phyloP scores from a whole-genome alignment of 2,113 vertebrate genomes.

The Microcebus murinus region DNA sequence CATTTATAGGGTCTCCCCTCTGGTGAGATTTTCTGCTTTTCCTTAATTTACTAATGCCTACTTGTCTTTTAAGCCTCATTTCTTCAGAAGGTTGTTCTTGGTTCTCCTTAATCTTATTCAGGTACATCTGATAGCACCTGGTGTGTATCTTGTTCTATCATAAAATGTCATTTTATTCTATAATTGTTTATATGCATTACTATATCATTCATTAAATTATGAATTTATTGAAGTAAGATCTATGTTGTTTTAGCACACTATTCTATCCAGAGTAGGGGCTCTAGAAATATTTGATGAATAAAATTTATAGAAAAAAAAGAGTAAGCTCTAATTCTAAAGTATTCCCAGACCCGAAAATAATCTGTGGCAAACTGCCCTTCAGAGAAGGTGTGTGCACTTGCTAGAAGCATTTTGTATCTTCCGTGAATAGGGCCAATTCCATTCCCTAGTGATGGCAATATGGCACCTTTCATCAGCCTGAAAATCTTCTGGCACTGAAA shows the following conservation, averaged over 20 bases:
- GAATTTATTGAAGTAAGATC: neutral
- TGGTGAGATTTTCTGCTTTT: neutral
- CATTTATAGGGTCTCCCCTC: neutral
- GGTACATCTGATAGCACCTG: neutral
- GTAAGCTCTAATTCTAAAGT: neutral
- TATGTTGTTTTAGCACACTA: neutral
- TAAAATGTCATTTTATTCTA: neutral
- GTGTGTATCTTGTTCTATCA: neutral
- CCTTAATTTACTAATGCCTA: neutral
- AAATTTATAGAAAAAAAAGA: neutral
- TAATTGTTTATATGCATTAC: neutral
- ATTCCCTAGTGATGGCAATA: conserved; percentile 48
- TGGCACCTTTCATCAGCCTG: conserved; percentile 1
- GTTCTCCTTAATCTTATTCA: neutral
- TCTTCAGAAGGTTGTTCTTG: neutral
- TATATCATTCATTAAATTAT: neutral
- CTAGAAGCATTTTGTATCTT: neutral
- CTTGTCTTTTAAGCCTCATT: neutral
- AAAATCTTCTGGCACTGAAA: conserved; percentile 58
- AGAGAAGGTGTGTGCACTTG: neutral
- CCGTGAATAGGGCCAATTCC: neutral
- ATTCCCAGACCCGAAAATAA: neutral
- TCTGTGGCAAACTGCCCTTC: neutral
- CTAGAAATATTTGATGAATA: neutral
- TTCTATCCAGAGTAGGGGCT: neutral